phyloP scores from a whole-genome alignment of 2,888 invertebrate species.

The Oxycera nigricornis region DNA sequence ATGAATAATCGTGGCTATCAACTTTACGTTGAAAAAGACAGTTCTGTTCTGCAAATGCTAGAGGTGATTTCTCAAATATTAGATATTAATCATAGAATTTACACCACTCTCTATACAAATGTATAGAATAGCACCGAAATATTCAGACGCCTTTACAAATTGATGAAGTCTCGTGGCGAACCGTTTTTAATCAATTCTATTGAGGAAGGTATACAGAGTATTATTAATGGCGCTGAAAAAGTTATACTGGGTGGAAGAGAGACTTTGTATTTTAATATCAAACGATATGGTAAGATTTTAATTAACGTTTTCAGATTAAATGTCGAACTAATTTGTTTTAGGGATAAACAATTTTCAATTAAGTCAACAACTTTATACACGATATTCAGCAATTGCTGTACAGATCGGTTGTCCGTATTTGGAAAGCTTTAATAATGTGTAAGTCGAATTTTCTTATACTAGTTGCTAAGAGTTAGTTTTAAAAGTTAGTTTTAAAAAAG shows the following conservation, averaged over 20 bases:
- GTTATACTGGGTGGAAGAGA: slow-evolving; percentile 77
- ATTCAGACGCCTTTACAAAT: slow-evolving; percentile 72
- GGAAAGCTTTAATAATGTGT: slow-evolving; percentile 77
- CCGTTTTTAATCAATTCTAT: slow-evolving; percentile 73
- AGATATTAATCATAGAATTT: too few species aligned
- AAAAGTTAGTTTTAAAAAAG: too few species aligned
- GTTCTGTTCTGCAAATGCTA: slow-evolving; percentile 73
- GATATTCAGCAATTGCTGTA: slow-evolving; percentile 79
- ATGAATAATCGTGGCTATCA: slow-evolving; percentile 72
- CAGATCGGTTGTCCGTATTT: slow-evolving; percentile 79
- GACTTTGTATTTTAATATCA: slow-evolving; percentile 77
- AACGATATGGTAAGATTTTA: slow-evolving; percentile 70
- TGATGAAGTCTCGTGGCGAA: slow-evolving; percentile 68
- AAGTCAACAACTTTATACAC: slow-evolving; percentile 78
- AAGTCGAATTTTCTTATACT: slow-evolving; percentile 51
- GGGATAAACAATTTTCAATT: slow-evolving; percentile 66
- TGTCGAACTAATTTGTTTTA: slow-evolving; percentile 36
- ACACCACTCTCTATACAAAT: neutral
- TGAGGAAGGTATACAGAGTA: slow-evolving; percentile 73
- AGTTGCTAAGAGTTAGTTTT: too few species aligned
- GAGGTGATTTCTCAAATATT: too few species aligned
- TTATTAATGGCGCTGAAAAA: slow-evolving; percentile 67
- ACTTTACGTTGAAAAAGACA: slow-evolving; percentile 75
- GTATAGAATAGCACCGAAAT: slow-evolving; percentile 78
- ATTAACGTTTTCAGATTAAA: neutral